Conservation (phyloP, 2,113 vertebrate genomes). For the Siphamia tubifer region DNA sequence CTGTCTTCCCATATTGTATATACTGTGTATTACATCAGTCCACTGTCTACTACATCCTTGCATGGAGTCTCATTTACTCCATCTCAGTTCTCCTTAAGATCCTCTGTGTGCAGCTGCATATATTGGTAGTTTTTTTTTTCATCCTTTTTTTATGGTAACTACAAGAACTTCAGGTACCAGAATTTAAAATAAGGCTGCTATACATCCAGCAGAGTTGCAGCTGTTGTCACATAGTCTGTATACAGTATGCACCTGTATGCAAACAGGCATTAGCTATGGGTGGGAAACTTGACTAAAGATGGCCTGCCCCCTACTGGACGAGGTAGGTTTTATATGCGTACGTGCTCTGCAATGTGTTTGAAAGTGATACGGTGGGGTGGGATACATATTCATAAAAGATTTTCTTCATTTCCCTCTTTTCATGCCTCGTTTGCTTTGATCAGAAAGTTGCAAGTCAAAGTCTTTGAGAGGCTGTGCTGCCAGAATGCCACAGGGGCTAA, state of each 20-base stretch:
- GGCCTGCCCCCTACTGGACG: background rate
- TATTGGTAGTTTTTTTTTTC: background rate
- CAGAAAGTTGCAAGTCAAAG: constrained; percentile 36
- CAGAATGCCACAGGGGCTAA: constrained; percentile 13
- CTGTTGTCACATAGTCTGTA: background rate
- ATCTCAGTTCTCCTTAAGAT: background rate
- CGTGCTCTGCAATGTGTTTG: background rate
- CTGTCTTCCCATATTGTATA: background rate
- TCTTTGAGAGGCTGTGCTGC: background rate
- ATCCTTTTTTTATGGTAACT: background rate
- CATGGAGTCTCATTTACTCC: constrained; percentile 24
- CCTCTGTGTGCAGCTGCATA: background rate
- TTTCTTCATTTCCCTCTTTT: constrained; percentile 27
- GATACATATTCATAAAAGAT: constrained; percentile 39
- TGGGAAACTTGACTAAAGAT: background rate
- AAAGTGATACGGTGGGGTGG: background rate
- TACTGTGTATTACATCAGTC: background rate
- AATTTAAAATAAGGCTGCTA: background rate
- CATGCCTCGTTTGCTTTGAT: constrained; percentile 46
- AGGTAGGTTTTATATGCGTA: background rate
- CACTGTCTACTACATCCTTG: background rate
- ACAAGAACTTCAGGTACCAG: background rate
- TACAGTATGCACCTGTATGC: background rate
- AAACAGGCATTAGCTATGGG: background rate
- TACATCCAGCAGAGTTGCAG: background rate